Base-by-base conservation (phyloP, 2,888 invertebrate species). In the Acanthosepion esculentum region DNA sequence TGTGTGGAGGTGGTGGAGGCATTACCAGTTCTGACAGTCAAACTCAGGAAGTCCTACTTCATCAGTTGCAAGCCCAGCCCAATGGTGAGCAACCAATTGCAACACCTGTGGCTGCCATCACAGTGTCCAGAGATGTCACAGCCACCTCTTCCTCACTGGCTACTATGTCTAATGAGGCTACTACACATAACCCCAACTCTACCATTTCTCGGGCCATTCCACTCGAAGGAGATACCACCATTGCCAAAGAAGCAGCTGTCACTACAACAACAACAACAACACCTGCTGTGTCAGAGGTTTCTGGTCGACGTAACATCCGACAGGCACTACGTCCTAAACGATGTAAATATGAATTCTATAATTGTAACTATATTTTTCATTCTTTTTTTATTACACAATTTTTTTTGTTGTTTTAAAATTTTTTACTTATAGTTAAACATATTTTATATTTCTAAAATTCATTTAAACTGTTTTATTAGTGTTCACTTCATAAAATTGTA, bases 251-350 rank as follows among this genome's bases (percentile, higher is more conserved):
- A 93, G 93, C n/a, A 53, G n/a, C 93, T 53, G 53, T 93, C 53
- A 48, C 92, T 15, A 93, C 53, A 50, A 29, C 93, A 93, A 93
- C 53, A 50, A 29, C 93, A 93, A 50, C 50, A 48, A 93, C 93
- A 48, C 93, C 93, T 53, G 8, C 50, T 50, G 93, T 93, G 93
- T 93, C 94, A 48, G 94, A 94, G 48, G 64, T 64, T 59, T 29
- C 64, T 55, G 94, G 94, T 59, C 50, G 94, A 94, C 94, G 94
- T 55, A 94, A 94, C 59, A 94, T 94, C 94, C 29, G 94, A 59
- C 94, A 94, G 55, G 94, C 94, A 55, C 59, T 94, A 41, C 94
- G 94, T 55, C 94, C 94, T 64, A 94, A 94, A 59, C 94, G 94
- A 94, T 64, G 94, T 94, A 94, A 94, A 93, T 93, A 93, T 78